phyloP scores from a whole-genome alignment of 2,113 vertebrate species.

The Catagonus wagneri region DNA sequence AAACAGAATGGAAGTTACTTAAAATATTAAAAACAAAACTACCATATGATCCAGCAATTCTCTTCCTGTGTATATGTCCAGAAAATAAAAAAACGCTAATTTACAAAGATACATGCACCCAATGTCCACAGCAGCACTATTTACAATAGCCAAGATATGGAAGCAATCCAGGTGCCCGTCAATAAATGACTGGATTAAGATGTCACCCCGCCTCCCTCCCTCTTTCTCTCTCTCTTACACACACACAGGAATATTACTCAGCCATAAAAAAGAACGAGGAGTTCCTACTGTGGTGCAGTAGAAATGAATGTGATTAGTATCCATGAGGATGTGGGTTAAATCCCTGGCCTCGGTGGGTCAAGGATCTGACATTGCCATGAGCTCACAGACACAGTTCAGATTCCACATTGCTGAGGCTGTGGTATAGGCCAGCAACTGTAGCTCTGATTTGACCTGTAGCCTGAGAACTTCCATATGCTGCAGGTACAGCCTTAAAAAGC shows the following conservation, averaged over 20 bases:
- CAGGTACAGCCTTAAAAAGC: no score
- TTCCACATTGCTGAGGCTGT: no score
- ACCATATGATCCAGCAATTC: background rate
- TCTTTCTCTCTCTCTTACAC: background rate
- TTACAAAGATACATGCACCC: background rate
- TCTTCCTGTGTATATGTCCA: background rate
- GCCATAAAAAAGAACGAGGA: background rate
- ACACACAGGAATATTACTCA: background rate
- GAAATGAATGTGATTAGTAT: no score
- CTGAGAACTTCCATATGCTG: no score
- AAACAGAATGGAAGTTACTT: background rate
- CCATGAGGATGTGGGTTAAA: no score
- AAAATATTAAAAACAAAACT: background rate
- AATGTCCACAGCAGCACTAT: background rate
- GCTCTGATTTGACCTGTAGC: no score
- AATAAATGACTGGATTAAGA: background rate
- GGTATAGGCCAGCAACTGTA: no score
- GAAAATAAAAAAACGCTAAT: background rate
- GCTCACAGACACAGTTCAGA: no score
- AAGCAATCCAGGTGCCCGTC: background rate
- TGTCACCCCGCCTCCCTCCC: no score
- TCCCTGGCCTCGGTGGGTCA: no score
- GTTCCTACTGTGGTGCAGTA: no score
- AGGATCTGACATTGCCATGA: no score
- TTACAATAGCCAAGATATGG: background rate